Conservation (phyloP, 2,113 vertebrate genomes). For the Ailurus styani region DNA sequence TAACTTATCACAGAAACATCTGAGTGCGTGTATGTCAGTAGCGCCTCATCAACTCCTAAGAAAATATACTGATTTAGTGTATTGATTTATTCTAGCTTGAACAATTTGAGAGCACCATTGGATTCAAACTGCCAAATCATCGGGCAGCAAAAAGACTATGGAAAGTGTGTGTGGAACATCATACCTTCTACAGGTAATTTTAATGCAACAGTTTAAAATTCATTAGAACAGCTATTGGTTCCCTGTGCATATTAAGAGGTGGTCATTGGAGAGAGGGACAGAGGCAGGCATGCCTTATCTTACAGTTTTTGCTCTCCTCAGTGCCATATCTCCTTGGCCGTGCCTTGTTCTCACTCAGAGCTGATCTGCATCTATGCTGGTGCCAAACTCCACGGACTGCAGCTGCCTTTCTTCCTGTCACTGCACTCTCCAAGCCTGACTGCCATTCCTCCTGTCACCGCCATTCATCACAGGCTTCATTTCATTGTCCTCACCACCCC, state of each 20-base stretch:
- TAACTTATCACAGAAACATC: conserved; percentile 18
- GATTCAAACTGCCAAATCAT: conserved; percentile 97
- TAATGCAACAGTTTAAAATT: neutral
- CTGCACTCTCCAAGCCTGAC: neutral
- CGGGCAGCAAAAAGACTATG: conserved; percentile 95
- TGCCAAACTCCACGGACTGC: neutral
- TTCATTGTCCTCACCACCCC: neutral
- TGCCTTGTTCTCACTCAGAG: neutral
- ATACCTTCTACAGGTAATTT: conserved; percentile 97
- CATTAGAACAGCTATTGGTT: neutral
- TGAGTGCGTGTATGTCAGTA: conserved; percentile 19
- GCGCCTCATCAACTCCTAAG: neutral
- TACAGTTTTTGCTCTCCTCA: neutral
- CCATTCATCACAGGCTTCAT: neutral
- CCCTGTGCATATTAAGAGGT: neutral
- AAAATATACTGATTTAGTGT: conserved; percentile 56
- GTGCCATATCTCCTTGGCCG: neutral
- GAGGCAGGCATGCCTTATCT: accelerated
- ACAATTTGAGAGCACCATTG: conserved; percentile 98
- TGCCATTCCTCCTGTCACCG: neutral
- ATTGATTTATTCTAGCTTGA: conserved; percentile 86
- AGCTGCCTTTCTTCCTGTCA: neutral
- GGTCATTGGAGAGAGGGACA: neutral
- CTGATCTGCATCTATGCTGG: neutral
- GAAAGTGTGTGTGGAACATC: conserved; percentile 99